phyloP scores from a whole-genome alignment of 1,140 invertebrate species.

The Dinothrombium tinctorium region DNA sequence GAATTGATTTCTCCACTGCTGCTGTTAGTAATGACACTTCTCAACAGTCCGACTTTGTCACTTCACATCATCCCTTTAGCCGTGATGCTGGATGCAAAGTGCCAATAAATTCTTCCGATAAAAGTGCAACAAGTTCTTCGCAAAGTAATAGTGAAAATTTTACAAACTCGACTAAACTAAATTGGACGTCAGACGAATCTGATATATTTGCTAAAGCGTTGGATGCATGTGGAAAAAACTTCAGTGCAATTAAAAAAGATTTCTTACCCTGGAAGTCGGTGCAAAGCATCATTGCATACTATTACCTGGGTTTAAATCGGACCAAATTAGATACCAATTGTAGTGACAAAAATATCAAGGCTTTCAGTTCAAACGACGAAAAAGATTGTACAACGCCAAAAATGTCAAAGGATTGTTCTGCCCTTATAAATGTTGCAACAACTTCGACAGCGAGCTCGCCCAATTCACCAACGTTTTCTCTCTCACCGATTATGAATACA shows the following conservation, averaged over 20 bases:
- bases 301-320: slow-evolving; percentile 12
- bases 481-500: too few species aligned
- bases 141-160: slow-evolving; percentile 1
- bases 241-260: slow-evolving; percentile 17
- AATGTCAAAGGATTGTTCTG: not conserved
- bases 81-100: not conserved
- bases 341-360: not conserved
- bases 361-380: not conserved
- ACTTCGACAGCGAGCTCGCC: not conserved
- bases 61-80: not conserved
- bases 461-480: not conserved
- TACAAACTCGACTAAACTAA: slow-evolving; percentile 2
- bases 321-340: not conserved
- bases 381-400: not conserved
- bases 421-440: not conserved
- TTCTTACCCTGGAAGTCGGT: slow-evolving; percentile 17
- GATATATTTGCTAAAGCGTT: slow-evolving; percentile 16
- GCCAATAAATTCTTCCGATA: not conserved
- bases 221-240: slow-evolving; percentile 17
- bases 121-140: too few species aligned
- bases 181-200: slow-evolving; percentile 15
- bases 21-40: too few species aligned
- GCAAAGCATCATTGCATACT: slow-evolving; percentile 15
- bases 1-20: too few species aligned
- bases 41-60: slow-evolving; percentile 1